Percentiles rank a stretch among this genome's conserved stretches.
Evolutionary conservation across 2,113 vertebrate species (phyloP).

Genomic region (Sitta europaea): DNA sequence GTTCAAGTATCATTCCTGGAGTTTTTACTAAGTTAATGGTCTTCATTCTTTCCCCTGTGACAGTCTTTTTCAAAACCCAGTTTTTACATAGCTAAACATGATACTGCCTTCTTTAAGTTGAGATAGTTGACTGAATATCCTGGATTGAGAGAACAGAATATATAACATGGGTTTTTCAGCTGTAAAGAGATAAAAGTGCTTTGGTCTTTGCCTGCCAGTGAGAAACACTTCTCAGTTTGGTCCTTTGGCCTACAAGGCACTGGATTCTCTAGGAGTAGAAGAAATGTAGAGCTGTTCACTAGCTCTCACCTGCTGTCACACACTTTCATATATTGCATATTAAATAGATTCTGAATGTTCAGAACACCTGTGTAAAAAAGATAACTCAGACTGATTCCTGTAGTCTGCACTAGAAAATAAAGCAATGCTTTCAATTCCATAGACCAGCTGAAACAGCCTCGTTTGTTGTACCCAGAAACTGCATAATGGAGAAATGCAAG

Average conservation of each 20-base stretch:
- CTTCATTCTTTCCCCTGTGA: background rate
- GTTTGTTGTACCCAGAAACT: background rate
- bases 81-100: background rate
- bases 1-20: background rate
- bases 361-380: background rate
- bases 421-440: background rate
- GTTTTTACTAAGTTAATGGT: background rate
- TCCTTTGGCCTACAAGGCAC: background rate
- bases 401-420: background rate
- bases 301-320: background rate
- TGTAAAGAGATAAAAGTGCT: background rate
- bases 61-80: background rate
- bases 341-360: background rate
- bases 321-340: background rate
- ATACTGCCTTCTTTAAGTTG: background rate
- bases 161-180: background rate
- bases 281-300: background rate
- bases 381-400: background rate
- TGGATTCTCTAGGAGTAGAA: background rate
- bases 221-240: background rate
- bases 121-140: background rate
- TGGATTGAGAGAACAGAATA: background rate
- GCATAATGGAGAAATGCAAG: background rate
- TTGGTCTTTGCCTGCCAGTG: background rate
- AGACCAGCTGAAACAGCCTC: background rate